These are phyloP conservation scores for Uloborus diversus DNA, from an alignment of 1,140 invertebrate genomes.

Conservation along the genomic window DNA sequence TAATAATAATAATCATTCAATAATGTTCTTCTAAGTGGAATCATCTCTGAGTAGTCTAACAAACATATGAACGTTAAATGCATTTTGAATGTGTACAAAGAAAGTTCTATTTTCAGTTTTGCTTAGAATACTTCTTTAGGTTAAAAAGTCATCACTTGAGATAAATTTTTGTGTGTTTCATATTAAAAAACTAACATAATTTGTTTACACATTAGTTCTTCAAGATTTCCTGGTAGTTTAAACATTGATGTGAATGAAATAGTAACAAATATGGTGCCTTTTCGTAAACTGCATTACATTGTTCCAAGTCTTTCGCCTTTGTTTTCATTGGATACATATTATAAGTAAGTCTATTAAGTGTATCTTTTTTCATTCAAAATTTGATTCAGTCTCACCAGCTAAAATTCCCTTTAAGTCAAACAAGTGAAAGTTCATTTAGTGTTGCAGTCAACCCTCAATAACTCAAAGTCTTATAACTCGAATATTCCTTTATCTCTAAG, in stretches of 20 bases:
- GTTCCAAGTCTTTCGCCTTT: too few species aligned
- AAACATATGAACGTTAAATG: neutral
- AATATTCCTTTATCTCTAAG: too few species aligned
- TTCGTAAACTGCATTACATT: slow-evolving; percentile 67
- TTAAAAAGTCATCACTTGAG: neutral
- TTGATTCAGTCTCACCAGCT: too few species aligned
- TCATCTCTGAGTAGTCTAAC: neutral
- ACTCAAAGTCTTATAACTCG: too few species aligned
- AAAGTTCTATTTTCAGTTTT: neutral
- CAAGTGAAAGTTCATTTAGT: too few species aligned
- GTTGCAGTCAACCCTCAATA: too few species aligned
- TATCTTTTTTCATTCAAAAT: too few species aligned
- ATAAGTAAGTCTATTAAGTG: too few species aligned
- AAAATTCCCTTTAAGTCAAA: too few species aligned
- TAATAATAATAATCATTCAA: too few species aligned
- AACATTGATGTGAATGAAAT: slow-evolving; percentile 69
- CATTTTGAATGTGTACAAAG: neutral
- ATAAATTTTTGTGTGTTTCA: neutral
- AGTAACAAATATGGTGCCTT: slow-evolving; percentile 68
- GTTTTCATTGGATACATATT: too few species aligned
- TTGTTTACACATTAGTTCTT: slow-evolving; percentile 48
- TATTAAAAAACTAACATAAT: neutral
- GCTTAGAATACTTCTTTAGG: neutral
- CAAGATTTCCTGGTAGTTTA: slow-evolving; percentile 63
- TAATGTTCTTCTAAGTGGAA: too few species aligned